phyloP scores from a whole-genome alignment of 2,888 invertebrate genomes.

The Pyralis farinalis region DNA sequence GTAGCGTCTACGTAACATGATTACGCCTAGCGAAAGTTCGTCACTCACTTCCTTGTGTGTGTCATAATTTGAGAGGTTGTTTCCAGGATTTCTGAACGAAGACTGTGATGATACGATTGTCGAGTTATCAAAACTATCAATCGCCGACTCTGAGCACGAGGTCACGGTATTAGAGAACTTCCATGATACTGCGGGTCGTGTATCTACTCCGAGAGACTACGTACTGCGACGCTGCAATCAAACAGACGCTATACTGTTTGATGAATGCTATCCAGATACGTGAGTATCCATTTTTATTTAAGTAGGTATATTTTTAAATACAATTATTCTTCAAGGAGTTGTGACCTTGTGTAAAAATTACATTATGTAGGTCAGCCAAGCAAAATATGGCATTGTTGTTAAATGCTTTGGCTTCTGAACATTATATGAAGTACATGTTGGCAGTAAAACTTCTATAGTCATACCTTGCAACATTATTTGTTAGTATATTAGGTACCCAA shows the following conservation, averaged over 20 bases:
- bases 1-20: constrained; percentile 50
- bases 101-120: constrained; percentile 80
- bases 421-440: constrained; percentile 2
- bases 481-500: no score
- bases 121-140: constrained; percentile 76
- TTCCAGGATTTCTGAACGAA: constrained; percentile 76
- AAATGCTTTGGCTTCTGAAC: constrained; percentile 19
- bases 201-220: constrained; percentile 66
- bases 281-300: constrained; percentile 54
- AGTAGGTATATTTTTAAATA: not conserved
- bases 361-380: constrained; percentile 37
- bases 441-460: not conserved
- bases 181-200: constrained; percentile 58
- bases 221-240: constrained; percentile 86
- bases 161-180: constrained; percentile 66
- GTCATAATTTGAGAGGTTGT: constrained; percentile 41
- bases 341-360: constrained; percentile 21
- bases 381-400: constrained; percentile 35
- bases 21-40: constrained; percentile 71
- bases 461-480: not conserved
- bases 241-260: constrained; percentile 81
- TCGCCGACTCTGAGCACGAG: constrained; percentile 67
- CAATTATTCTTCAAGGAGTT: not conserved
- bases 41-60: constrained; percentile 68
- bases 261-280: constrained; percentile 84